Base-by-base conservation (phyloP, 2,113 vertebrate species). In the Psephotus haematonotus region DNA sequence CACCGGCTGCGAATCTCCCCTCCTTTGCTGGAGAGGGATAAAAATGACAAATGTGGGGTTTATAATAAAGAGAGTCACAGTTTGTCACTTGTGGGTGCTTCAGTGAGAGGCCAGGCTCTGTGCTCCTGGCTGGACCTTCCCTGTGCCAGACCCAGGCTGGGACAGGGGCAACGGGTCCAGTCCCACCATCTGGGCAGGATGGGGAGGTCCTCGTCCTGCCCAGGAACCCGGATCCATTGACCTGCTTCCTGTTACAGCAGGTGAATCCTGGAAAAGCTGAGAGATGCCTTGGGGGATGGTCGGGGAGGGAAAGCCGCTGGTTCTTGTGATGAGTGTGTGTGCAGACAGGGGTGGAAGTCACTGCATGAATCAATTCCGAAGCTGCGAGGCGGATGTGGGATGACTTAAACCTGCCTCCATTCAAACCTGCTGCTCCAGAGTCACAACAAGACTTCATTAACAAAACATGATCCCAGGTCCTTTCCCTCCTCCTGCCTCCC, bases 151-250 rank as follows among this genome's bases (percentile, higher is more conserved):
- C 10, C 15, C 19, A 1, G 70, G 59, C 39, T 7, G 14, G 68
- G 46, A 52, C 44, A 60, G 44, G 35, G 44, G 88, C 87, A 31
- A 67, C 53, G 11, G 62, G 28, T 18, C n/a, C 74, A 3, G 49
- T 7, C 17, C 72, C 79, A 20, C 2, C 13, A 0, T 7, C 37
- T 0, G 23, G 35, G 75, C 53, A 24, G 29, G 43, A 13, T 33
- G 1, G 49, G 90, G 64, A 37, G 43, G 14, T 6, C 47, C 3
- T 0, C 2, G 16, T 19, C 35, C 55, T 17, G 62, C 31, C 2
- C 0, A 35, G 69, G 43, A 65, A 3, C 44, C 5, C 2, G 4
- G 53, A 12, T 10, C 64, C 69, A 4, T 4, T 1, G 0, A 7
- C 11, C 50, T 55, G 3, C 72, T 27, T 15, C 8, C 76, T 13